Evolutionary conservation across 2,113 vertebrate species (phyloP).

Genomic region (Podiceps cristatus): DNA sequence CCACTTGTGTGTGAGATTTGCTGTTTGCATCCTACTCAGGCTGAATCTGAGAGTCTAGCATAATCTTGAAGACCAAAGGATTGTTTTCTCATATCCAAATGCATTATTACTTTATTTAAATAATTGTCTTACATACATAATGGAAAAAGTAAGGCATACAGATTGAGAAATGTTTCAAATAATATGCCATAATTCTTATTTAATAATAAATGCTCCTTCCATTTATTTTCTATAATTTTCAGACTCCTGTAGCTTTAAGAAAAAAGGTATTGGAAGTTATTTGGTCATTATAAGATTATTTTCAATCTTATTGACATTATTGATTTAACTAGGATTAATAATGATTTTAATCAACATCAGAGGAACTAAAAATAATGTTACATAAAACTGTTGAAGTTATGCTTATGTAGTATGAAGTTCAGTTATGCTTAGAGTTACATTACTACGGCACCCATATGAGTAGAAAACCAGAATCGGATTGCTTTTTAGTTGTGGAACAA

Average conservation of each 20-base stretch:
- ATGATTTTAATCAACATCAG: background rate
- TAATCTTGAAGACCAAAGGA: background rate
- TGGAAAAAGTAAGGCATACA: background rate
- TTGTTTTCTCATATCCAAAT: background rate
- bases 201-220: background rate
- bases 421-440: background rate
- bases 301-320: background rate
- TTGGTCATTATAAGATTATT: background rate
- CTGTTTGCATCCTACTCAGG: background rate
- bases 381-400: background rate
- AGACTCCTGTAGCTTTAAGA: background rate
- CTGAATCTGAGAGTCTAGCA: background rate
- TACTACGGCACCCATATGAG: fast-evolving
- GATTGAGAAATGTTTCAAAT: background rate
- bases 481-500: background rate
- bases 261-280: background rate
- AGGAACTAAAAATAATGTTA: background rate
- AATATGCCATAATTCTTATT: background rate
- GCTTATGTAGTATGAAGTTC: background rate
- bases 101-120: background rate
- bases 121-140: background rate
- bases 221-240: background rate
- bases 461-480: background rate
- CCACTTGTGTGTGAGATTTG: background rate
- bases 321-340: background rate